Conservation (phyloP, 2,888 invertebrate species). For the Ceraclea dissimilis region DNA sequence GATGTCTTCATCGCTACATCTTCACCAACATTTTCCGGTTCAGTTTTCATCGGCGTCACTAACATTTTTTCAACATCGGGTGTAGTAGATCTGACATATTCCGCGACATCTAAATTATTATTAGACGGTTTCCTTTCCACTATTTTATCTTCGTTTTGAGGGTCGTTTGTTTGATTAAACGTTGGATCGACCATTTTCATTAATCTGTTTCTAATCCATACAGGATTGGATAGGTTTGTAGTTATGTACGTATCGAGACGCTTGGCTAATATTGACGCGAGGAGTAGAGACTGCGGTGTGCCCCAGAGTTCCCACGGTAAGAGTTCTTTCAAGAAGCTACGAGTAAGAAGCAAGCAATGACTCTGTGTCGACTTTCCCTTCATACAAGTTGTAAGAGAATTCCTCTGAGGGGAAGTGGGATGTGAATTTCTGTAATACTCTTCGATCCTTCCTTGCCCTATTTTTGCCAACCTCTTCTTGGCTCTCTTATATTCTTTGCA, state of each 20-base stretch:
- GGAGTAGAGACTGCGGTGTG: conserved; percentile 55
- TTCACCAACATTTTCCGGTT: not conserved
- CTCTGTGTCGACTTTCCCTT: conserved; percentile 44
- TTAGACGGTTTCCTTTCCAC: not conserved
- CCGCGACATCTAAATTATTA: not conserved
- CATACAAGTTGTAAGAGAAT: conserved; percentile 34
- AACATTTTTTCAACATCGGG: not conserved
- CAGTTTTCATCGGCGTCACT: not conserved
- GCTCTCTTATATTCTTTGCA: conserved; percentile 57
- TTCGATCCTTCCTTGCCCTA: conserved; percentile 37
- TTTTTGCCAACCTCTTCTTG: conserved; percentile 49
- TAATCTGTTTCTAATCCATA: conserved; percentile 38
- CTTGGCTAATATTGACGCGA: conserved; percentile 54
- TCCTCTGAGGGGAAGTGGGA: conserved; percentile 33
- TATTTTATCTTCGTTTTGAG: not conserved
- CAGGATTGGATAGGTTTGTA: conserved; percentile 43
- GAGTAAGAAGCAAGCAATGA: conserved; percentile 51
- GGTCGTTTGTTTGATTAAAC: not conserved
- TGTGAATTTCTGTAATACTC: conserved; percentile 45
- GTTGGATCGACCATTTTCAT: conserved; percentile 27
- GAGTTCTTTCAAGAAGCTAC: conserved; percentile 54
- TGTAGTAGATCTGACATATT: not conserved
- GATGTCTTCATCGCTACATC: conserved; percentile 20
- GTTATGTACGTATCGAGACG: conserved; percentile 47
- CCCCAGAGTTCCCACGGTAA: conserved; percentile 62